Conservation (phyloP, 2,888 invertebrate genomes). For the Polyploca ridens region DNA sequence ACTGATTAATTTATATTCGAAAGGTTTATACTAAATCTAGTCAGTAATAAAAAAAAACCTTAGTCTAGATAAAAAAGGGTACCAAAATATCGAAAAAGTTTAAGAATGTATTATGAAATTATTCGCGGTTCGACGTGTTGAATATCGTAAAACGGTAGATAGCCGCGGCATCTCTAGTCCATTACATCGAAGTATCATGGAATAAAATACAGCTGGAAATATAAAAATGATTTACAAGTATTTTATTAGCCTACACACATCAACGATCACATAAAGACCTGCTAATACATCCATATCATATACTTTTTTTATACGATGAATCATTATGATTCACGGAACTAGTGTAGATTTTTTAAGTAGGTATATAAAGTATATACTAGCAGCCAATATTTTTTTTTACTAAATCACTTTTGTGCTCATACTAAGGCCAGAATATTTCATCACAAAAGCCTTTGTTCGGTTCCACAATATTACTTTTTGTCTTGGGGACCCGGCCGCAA, state of each 20-base stretch:
- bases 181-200: neutral
- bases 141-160: too few species aligned
- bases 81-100: too few species aligned
- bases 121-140: too few species aligned
- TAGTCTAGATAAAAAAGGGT: too few species aligned
- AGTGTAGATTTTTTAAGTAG: neutral
- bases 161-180: too few species aligned
- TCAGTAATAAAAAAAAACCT: too few species aligned
- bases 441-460: conserved; percentile 63
- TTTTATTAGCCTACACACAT: neutral
- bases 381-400: conserved; percentile 31
- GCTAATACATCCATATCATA: neutral
- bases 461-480: conserved; percentile 66
- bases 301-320: neutral
- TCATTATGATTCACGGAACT: neutral
- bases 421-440: conserved; percentile 43
- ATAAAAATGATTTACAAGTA: neutral
- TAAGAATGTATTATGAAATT: too few species aligned
- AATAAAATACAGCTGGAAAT: neutral
- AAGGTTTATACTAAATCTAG: too few species aligned
- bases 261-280: neutral
- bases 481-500: conserved; percentile 34
- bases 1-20: neutral
- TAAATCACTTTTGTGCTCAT: conserved; percentile 27
- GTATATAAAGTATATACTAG: neutral